Conservation (phyloP, 2,888 invertebrate species). For the Acronicta psi region DNA sequence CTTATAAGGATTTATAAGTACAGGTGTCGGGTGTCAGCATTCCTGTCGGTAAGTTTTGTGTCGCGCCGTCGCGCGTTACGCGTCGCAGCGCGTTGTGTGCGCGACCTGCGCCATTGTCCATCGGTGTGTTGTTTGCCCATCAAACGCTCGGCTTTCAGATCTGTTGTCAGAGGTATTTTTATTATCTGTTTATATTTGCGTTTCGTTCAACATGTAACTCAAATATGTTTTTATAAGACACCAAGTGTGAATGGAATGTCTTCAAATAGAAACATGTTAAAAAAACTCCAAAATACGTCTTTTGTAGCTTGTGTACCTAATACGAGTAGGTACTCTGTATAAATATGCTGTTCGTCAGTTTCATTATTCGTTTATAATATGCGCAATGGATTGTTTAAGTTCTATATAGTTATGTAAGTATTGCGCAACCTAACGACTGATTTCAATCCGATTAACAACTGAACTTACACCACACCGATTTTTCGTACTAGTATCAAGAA, state of each 20-base stretch:
- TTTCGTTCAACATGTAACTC: conserved; percentile 27
- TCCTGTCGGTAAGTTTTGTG: conserved; percentile 47
- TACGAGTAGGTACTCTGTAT: too few species aligned
- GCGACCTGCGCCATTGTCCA: conserved; percentile 12
- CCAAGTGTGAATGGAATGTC: conserved; percentile 22
- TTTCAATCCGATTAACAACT: too few species aligned
- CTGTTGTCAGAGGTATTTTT: conserved; percentile 33
- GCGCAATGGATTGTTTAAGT: too few species aligned
- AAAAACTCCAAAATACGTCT: not conserved
- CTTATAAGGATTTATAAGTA: conserved; percentile 53
- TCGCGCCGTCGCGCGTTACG: conserved; percentile 3
- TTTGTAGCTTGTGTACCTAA: not conserved
- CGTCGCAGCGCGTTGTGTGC: not conserved
- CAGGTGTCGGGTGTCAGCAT: conserved; percentile 66
- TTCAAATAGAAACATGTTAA: not conserved
- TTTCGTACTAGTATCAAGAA: too few species aligned
- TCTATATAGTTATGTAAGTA: too few species aligned
- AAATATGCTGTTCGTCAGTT: too few species aligned
- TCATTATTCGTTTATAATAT: too few species aligned
- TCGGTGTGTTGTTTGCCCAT: conserved; percentile 3
- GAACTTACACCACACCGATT: too few species aligned
- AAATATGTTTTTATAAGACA: conserved; percentile 11
- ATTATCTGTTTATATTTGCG: conserved; percentile 50
- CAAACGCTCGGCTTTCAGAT: conserved; percentile 11
- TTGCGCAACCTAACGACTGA: too few species aligned